phyloP scores from a whole-genome alignment of 2,888 invertebrate species.

The Macaria notata region DNA sequence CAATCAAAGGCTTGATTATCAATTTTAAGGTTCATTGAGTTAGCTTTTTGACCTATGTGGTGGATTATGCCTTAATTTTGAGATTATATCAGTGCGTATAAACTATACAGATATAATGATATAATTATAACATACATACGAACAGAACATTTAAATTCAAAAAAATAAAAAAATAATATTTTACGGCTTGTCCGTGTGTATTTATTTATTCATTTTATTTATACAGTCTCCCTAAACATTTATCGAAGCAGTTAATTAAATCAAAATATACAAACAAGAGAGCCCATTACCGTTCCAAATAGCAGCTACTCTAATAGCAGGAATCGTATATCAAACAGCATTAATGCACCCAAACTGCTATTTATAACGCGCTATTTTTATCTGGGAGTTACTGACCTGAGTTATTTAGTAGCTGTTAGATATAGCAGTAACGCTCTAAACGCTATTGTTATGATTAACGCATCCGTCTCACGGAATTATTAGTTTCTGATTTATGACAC shows the following conservation, averaged over 20 bases:
- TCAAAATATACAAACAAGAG: constrained; percentile 24
- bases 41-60: too few relatives aligned
- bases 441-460: constrained; percentile 30
- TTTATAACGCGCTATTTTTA: constrained; percentile 30
- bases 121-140: too few relatives aligned
- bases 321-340: constrained; percentile 32
- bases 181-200: too few relatives aligned
- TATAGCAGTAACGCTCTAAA: constrained; percentile 12
- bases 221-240: constrained; percentile 3
- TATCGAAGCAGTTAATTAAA: constrained; percentile 18
- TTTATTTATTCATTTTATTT: too few relatives aligned
- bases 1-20: too few relatives aligned
- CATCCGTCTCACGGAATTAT: constrained; percentile 27
- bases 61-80: too few relatives aligned
- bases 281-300: constrained; percentile 20
- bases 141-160: too few relatives aligned
- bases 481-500: constrained; percentile 19
- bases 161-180: too few relatives aligned
- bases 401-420: constrained; percentile 30
- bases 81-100: too few relatives aligned
- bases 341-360: constrained; percentile 33
- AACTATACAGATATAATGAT: too few relatives aligned
- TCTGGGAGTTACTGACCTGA: constrained; percentile 42
- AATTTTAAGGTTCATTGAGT: too few relatives aligned
- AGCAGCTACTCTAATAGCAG: constrained; percentile 23